phyloP scores from a whole-genome alignment of 2,888 invertebrate species.

The Agrochola macilenta region DNA sequence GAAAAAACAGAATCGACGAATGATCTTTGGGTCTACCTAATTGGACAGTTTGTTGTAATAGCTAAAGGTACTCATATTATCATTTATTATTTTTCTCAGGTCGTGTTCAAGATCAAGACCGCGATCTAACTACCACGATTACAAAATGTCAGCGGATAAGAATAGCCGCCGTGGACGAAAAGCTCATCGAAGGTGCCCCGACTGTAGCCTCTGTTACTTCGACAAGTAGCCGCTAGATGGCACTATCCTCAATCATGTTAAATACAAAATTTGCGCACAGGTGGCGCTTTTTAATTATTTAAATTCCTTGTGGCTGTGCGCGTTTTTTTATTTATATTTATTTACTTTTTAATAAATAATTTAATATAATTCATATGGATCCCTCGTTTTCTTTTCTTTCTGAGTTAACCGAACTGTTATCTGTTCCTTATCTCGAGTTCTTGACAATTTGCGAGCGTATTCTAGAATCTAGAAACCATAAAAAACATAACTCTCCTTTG shows the following conservation, averaged over 20 bases:
- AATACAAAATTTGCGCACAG: constrained; percentile 12
- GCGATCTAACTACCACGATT: constrained; percentile 69
- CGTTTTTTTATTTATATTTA: constrained; percentile 43
- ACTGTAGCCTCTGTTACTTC: constrained; percentile 74
- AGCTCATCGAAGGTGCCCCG: constrained; percentile 73
- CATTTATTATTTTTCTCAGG: constrained; percentile 24
- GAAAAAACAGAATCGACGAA: neutral
- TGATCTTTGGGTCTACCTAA: neutral
- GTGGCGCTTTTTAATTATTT: constrained; percentile 10
- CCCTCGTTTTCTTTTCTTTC: neutral
- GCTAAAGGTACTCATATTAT: too few species aligned
- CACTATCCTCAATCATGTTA: constrained; percentile 24
- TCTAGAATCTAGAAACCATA: neutral
- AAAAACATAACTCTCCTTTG: neutral
- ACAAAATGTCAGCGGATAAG: constrained; percentile 64
- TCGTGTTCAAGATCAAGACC: constrained; percentile 70
- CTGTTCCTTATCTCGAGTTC: too few species aligned
- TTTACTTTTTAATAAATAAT: constrained; percentile 47
- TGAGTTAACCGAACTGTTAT: neutral
- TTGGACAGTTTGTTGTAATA: neutral
- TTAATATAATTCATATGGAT: constrained; percentile 33
- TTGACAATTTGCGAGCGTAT: neutral
- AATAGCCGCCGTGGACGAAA: constrained; percentile 74
- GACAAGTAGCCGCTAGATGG: constrained; percentile 52
- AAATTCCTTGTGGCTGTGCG: constrained; percentile 46